Conservation (phyloP, 2,113 vertebrate species). For the Albula glossodonta region DNA sequence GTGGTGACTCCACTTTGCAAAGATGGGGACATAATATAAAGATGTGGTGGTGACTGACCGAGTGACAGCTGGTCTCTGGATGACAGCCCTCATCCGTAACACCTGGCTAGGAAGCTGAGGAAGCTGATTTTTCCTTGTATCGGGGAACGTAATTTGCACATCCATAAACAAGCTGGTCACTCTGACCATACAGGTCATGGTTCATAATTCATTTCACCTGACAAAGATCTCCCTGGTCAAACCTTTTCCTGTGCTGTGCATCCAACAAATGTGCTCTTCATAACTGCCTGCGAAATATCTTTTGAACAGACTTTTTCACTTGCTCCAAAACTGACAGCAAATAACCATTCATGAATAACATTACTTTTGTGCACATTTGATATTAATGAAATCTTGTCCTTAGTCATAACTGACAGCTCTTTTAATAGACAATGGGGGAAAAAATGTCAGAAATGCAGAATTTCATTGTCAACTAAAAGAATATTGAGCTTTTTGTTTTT, state of each 20-base stretch:
- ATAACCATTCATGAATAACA: too few species aligned
- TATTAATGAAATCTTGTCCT: too few species aligned
- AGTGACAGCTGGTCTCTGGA: conserved; percentile 30
- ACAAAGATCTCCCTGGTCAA: background rate
- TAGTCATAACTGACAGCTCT: too few species aligned
- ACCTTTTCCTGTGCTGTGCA: background rate
- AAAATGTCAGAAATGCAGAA: too few species aligned
- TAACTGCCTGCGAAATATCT: background rate
- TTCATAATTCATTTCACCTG: background rate
- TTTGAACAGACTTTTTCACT: background rate
- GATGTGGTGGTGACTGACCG: background rate
- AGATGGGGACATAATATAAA: background rate
- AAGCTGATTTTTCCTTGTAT: background rate
- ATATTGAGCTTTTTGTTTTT: too few species aligned
- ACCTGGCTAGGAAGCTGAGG: background rate
- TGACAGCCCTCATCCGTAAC: conserved; percentile 18
- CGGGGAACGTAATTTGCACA: background rate
- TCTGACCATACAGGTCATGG: background rate
- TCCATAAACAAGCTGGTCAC: background rate
- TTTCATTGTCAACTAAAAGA: too few species aligned
- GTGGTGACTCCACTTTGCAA: background rate
- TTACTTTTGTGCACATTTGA: too few species aligned
- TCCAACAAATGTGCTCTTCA: background rate
- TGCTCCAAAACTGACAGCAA: too few species aligned
- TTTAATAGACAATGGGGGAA: too few species aligned